phyloP scores from a whole-genome alignment of 2,888 invertebrate species.

The Thalpophila matura region DNA sequence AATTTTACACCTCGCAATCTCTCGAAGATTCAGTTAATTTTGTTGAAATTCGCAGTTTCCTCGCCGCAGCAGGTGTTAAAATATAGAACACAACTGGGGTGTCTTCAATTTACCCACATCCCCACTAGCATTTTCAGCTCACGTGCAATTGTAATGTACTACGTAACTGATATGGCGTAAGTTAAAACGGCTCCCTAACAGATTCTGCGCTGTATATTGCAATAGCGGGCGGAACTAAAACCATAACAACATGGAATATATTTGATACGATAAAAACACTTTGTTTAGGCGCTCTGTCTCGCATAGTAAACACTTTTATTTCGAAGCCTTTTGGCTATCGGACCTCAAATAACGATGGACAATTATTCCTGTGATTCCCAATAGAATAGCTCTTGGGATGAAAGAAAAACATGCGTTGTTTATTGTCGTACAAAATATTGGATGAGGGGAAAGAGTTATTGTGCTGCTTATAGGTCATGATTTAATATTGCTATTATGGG shows the following conservation, averaged over 20 bases:
- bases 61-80: slow-evolving; percentile 75
- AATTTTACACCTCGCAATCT: slow-evolving; percentile 71
- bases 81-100: slow-evolving; percentile 74
- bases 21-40: slow-evolving; percentile 76
- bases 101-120: slow-evolving; percentile 76
- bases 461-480: slow-evolving; percentile 34
- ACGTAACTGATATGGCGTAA: slow-evolving; percentile 73
- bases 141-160: slow-evolving; percentile 77
- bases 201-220: slow-evolving; percentile 58
- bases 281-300: slow-evolving; percentile 7
- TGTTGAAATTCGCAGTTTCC: slow-evolving; percentile 71
- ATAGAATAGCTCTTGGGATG: slow-evolving; percentile 22
- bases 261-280: slow-evolving; percentile 38
- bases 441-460: slow-evolving; percentile 24
- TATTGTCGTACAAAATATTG: slow-evolving; percentile 26
- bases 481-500: slow-evolving; percentile 29
- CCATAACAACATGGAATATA: slow-evolving; percentile 19
- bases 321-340: slow-evolving; percentile 10
- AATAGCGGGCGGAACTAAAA: slow-evolving; percentile 49
- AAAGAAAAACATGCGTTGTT: slow-evolving; percentile 39
- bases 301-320: slow-evolving; percentile 21
- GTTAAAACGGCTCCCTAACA: slow-evolving; percentile 68
- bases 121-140: slow-evolving; percentile 73
- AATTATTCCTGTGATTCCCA: slow-evolving; percentile 37
- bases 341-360: slow-evolving; percentile 10